phyloP scores from a whole-genome alignment of 2,888 invertebrate species.

The Parasteatoda lunata region DNA sequence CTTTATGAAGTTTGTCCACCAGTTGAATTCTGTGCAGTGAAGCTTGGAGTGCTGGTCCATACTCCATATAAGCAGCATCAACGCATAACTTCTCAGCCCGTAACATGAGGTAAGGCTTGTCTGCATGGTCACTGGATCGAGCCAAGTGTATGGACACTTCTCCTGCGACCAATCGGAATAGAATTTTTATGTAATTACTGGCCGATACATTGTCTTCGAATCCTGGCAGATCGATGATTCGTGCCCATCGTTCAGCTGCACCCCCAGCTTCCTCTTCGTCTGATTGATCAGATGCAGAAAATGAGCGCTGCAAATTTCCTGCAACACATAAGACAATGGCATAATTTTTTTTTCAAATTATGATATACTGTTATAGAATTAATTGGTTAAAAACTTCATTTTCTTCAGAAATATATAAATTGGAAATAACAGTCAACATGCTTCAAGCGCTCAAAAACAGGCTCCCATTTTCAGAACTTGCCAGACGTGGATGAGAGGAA shows the following conservation, averaged over 20 bases:
- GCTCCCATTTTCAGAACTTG: too few species aligned
- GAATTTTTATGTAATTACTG: conserved; percentile 82
- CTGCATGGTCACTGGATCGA: conserved; percentile 80
- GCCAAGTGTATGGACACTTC: conserved; percentile 82
- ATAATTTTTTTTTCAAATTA: too few species aligned
- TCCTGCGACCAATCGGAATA: conserved; percentile 83
- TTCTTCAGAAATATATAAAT: too few species aligned
- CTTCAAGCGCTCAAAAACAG: too few species aligned
- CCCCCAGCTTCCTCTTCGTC: conserved; percentile 80
- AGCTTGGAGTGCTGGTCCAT: conserved; percentile 85
- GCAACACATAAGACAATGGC: too few species aligned
- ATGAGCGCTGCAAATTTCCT: conserved; percentile 49
- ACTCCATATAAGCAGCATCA: conserved; percentile 85
- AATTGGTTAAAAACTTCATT: too few species aligned
- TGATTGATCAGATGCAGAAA: conserved; percentile 74
- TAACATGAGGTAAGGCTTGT: conserved; percentile 84
- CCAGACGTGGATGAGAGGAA: too few species aligned
- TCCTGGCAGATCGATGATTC: conserved; percentile 85
- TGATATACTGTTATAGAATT: too few species aligned
- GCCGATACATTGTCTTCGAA: conserved; percentile 89
- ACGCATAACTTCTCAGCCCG: conserved; percentile 81
- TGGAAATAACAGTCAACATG: too few species aligned
- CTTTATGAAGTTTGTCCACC: conserved; percentile 84
- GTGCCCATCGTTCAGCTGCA: conserved; percentile 81
- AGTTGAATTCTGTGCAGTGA: conserved; percentile 80